Base-by-base conservation (phyloP, 2,113 vertebrate genomes). In the Lanius ludovicianus region DNA sequence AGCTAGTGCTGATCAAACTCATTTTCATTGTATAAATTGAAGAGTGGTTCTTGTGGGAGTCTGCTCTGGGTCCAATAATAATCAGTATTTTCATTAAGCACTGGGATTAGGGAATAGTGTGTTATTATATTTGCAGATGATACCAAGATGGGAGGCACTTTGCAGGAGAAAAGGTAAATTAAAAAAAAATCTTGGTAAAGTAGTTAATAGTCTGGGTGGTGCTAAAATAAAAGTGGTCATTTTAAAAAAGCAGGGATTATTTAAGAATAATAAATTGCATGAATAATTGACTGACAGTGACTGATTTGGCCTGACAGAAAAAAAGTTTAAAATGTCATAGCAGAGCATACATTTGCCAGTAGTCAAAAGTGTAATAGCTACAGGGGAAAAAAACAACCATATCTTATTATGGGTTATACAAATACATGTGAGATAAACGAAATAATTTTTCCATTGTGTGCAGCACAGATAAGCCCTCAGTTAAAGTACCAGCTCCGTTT, bases 371-470 rank as follows among this genome's bases (percentile, higher is more conserved):
- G 2, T 39, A 53, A 87, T 42, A 42, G 30, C 27, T 68, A 12
- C 3, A 24, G 17, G 5, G 18, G 27, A 7, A 9, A 30, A 59
- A n/a, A 84, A 2, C 15, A 53, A 53, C 8, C 0, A 0, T 56
- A 33, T 81, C 55, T 87, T 74, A 18, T 65, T 77, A 47, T n/a
- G 73, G 8, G 25, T 67, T 87, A 35, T 42, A 63, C 37, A 89
- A 74, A 81, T 19, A 19, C 18, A 30, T 27, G 11, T 42, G 69
- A 90, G 89, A 77, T 69, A 94, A 77, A 23, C 74, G 55, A 69
- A 77, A 77, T 70, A 6, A 57, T 59, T 84, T 92, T 89, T 91
- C 80, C 60, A 55, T 39, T 73, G 59, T 6, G 0, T 62, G 35
- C 62, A 84, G 59, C 46, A 73, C 57, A 80, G 86, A 68, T 44